These are phyloP conservation scores for Acleris sparsana DNA, from an alignment of 2,888 invertebrate species.

Conservation along the genomic window DNA sequence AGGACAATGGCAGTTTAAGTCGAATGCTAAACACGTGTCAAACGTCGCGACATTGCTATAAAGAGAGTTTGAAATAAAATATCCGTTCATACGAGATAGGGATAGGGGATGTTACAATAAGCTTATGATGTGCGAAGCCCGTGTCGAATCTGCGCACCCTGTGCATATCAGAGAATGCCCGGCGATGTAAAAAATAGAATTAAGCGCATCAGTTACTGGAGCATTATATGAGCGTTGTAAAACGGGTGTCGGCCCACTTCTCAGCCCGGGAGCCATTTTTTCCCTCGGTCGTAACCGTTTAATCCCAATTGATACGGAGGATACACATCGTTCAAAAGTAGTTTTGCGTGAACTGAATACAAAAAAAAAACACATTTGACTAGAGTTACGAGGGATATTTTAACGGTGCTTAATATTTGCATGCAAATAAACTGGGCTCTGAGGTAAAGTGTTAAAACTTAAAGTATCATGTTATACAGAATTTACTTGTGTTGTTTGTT, in stretches of 20 bases:
- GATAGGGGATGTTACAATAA: constrained; percentile 57
- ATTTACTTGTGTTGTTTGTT: no score
- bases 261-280: constrained; percentile 18
- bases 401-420: no score
- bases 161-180: constrained; percentile 57
- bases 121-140: constrained; percentile 60
- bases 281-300: constrained; percentile 40
- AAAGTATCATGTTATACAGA: no score
- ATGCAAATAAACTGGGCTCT: no score
- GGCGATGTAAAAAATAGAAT: constrained; percentile 74
- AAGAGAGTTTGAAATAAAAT: constrained; percentile 70
- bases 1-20: constrained; percentile 72
- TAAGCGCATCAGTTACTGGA: constrained; percentile 64
- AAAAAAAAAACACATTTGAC: background rate
- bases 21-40: constrained; percentile 80
- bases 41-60: constrained; percentile 70
- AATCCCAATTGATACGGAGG: constrained; percentile 33
- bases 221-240: constrained; percentile 70
- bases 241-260: constrained; percentile 53
- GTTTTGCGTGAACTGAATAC: constrained; percentile 18
- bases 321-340: constrained; percentile 13
- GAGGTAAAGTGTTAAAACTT: no score
- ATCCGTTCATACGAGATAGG: constrained; percentile 69
- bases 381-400: no score
- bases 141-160: constrained; percentile 69